phyloP scores from a whole-genome alignment of 2,888 invertebrate species.

The Cephus nigrinus region DNA sequence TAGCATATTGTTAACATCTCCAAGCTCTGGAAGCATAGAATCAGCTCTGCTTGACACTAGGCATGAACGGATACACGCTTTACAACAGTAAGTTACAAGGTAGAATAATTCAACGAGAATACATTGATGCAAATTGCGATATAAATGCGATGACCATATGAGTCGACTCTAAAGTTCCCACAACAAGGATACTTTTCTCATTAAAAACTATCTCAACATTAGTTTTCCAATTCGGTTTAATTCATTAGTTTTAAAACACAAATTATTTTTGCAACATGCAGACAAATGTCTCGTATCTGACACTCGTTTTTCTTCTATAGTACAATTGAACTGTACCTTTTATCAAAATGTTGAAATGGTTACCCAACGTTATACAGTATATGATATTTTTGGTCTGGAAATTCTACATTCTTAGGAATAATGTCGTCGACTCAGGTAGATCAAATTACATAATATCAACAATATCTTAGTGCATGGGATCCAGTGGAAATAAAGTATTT shows the following conservation, averaged over 20 bases:
- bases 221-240: not conserved
- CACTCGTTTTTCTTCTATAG: not conserved
- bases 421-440: constrained; percentile 1
- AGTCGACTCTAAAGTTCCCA: constrained; percentile 4
- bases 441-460: constrained; percentile 16
- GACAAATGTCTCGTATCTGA: not conserved
- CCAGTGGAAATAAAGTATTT: not conserved
- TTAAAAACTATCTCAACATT: not conserved
- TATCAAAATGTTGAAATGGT: not conserved
- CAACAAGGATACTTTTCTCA: not conserved
- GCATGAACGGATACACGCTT: constrained; percentile 49
- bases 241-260: constrained; percentile 6
- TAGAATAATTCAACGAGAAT: constrained; percentile 39
- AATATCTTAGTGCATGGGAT: constrained; percentile 16
- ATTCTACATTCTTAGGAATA: not conserved
- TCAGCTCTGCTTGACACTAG: constrained; percentile 60
- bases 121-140: constrained; percentile 19
- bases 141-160: constrained; percentile 17
- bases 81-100: constrained; percentile 53
- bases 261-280: not conserved
- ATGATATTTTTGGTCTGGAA: not conserved
- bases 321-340: not conserved
- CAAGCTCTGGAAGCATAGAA: constrained; percentile 44
- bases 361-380: not conserved
- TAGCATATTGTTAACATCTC: not conserved